A percentile compares a stretch with the other conserved stretches of the same genome.
phyloP scores from a whole-genome alignment of 2,888 invertebrate genomes.

The Volucella inanis region DNA sequence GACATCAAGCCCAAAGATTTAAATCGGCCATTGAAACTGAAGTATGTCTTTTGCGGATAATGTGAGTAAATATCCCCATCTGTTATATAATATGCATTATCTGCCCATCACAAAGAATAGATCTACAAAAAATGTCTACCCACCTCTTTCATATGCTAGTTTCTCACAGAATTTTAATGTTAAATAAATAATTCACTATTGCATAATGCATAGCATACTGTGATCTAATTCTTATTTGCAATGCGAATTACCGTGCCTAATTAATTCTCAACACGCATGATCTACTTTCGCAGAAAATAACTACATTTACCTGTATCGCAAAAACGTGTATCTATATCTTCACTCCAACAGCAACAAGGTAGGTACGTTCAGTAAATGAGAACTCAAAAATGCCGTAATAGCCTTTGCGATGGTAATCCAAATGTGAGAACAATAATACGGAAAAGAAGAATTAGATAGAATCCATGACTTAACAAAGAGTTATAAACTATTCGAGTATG shows the following conservation, averaged over 20 bases:
- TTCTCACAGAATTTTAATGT: constrained; percentile 14
- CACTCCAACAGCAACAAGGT: too few relatives aligned
- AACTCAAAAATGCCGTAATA: too few relatives aligned
- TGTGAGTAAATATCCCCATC: too few relatives aligned
- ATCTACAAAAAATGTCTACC: background rate
- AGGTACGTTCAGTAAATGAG: too few relatives aligned
- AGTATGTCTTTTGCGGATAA: too few relatives aligned
- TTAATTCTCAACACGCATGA: constrained; percentile 60
- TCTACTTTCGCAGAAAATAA: constrained; percentile 30
- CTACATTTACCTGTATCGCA: constrained; percentile 2
- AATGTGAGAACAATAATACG: too few relatives aligned
- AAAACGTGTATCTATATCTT: background rate
- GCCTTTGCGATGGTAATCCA: too few relatives aligned
- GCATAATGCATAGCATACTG: constrained; percentile 4
- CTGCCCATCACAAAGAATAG: constrained; percentile 7
- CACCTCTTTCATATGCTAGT: background rate
- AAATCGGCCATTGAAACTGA: too few relatives aligned
- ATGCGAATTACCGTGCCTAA: constrained; percentile 16
- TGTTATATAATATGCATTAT: background rate
- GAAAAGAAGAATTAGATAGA: too few relatives aligned
- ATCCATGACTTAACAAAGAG: too few relatives aligned
- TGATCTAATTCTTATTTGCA: constrained; percentile 19
- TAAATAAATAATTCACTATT: constrained; percentile 46
- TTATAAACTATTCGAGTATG: too few relatives aligned
- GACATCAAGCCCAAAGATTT: too few relatives aligned